phyloP scores from a whole-genome alignment of 1,140 invertebrate genomes.

The Hormaphis cornu region DNA sequence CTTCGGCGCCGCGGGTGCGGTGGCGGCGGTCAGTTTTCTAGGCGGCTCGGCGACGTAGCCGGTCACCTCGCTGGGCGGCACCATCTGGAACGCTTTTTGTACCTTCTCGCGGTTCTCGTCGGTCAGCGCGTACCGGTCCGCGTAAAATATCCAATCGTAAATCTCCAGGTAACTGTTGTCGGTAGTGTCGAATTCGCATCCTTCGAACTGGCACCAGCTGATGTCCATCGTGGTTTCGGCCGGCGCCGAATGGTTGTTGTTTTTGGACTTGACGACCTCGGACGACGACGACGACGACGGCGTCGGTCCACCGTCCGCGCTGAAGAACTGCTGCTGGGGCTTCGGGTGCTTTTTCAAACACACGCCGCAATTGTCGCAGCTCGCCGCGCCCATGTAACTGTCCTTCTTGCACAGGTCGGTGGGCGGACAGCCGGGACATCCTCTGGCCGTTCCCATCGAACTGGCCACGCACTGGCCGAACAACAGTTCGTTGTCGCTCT shows the following conservation, averaged over 20 bases:
- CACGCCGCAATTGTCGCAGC: slow-evolving; percentile 1
- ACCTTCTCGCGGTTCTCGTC: slow-evolving; percentile 16
- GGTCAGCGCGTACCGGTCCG: slow-evolving; percentile 7
- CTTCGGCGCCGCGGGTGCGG: background rate
- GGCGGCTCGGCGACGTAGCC: slow-evolving; percentile 1
- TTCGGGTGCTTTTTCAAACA: background rate
- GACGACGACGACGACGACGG: background rate
- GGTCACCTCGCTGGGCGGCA: slow-evolving; percentile 16
- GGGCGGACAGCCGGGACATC: slow-evolving; percentile 8
- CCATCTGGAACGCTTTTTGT: slow-evolving; percentile 21
- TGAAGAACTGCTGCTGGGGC: too few relatives aligned
- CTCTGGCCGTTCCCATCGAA: background rate
- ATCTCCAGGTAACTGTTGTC: slow-evolving; percentile 29
- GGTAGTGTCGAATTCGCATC: slow-evolving; percentile 20
- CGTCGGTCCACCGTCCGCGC: background rate
- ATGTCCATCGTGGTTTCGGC: slow-evolving; percentile 28
- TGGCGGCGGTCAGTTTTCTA: too few relatives aligned
- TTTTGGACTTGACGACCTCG: too few relatives aligned
- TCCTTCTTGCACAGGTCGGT: slow-evolving; percentile 6
- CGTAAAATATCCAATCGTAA: slow-evolving; percentile 28
- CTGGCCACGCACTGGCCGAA: background rate
- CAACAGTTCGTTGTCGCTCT: background rate
- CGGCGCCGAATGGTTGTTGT: background rate
- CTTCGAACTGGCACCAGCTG: slow-evolving; percentile 28
- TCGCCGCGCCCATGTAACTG: slow-evolving; percentile 20